Evolutionary conservation across 2,797 vertebrate genomes (phyloP).

Genomic region (Myotis pilosus): DNA sequence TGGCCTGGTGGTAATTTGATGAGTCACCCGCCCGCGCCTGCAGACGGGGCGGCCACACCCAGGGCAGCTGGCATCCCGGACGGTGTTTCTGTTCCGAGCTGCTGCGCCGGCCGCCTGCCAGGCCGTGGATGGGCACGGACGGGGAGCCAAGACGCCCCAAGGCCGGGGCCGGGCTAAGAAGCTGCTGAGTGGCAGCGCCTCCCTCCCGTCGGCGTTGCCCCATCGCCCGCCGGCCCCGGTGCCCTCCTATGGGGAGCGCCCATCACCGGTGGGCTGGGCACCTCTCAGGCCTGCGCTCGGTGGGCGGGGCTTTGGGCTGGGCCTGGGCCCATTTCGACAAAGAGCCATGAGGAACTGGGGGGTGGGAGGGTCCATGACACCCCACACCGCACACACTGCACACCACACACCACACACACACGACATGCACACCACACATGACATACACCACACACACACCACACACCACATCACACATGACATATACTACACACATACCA

Average conservation of each 20-base stretch:
- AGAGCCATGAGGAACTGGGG: background rate
- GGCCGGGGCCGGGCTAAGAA: constrained; percentile 22
- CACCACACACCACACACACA: rapidly evolving
- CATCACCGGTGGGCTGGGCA: rapidly evolving
- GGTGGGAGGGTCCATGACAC: background rate
- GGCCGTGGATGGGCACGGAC: background rate
- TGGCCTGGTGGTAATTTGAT: constrained; percentile 67
- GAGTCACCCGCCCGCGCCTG: constrained; percentile 81
- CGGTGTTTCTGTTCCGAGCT: constrained; percentile 80
- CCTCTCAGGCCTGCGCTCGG: background rate
- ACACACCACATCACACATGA: rapidly evolving
- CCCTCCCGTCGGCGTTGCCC: background rate
- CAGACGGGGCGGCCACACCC: constrained; percentile 80
- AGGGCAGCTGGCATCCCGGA: constrained; percentile 78
- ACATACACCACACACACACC: rapidly evolving
- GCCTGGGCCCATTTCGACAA: background rate
- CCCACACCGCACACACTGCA: too few species aligned
- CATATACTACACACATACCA: rapidly evolving
- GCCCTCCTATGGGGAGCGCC: background rate
- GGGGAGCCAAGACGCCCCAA: constrained; percentile 1
- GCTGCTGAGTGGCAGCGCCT: constrained; percentile 42
- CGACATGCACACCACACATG: too few species aligned
- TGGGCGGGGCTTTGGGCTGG: background rate
- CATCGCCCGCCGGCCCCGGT: background rate
- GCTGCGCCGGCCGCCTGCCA: constrained; percentile 78